Evolutionary conservation across 2,113 vertebrate species (phyloP).

Genomic region (Silurus meridionalis): DNA sequence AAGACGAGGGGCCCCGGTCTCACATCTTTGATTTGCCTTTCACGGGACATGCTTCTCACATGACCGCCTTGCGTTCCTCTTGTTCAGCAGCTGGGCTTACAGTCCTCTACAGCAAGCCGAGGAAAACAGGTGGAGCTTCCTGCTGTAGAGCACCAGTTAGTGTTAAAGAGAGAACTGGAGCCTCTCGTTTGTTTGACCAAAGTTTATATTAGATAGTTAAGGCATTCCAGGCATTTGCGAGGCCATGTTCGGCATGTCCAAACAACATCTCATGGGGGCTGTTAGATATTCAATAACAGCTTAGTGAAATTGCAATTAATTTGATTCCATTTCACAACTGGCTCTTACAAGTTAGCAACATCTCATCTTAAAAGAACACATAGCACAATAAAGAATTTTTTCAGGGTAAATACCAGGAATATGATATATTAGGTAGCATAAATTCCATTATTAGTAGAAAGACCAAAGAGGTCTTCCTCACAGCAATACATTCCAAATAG

Average conservation of each 20-base stretch:
- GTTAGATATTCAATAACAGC: constrained; percentile 80
- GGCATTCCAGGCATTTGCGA: constrained; percentile 60
- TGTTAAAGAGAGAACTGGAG: constrained; percentile 46
- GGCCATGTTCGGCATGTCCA: constrained; percentile 67
- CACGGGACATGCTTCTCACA: constrained; percentile 72
- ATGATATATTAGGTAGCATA: neutral
- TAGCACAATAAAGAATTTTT: neutral
- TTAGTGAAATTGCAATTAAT: constrained; percentile 81
- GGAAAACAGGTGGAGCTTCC: constrained; percentile 68
- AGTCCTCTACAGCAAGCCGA: constrained; percentile 33
- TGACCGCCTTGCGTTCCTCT: constrained; percentile 66
- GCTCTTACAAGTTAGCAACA: neutral
- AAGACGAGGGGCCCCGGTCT: constrained; percentile 46
- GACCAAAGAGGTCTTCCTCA: neutral
- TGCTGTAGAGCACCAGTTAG: constrained; percentile 35
- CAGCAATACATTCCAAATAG: neutral
- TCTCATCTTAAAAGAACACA: neutral
- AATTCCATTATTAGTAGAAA: neutral
- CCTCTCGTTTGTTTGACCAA: constrained; percentile 31
- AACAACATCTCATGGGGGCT: constrained; percentile 66
- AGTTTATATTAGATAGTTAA: constrained; percentile 55
- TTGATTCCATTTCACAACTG: constrained; percentile 67
- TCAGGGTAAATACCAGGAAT: neutral
- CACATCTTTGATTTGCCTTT: constrained; percentile 64
- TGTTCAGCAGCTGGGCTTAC: constrained; percentile 64